Percentiles rank a stretch among this genome's conserved stretches.
Conservation (phyloP, 2,888 invertebrate genomes). For the Ophion obscuratus region DNA sequence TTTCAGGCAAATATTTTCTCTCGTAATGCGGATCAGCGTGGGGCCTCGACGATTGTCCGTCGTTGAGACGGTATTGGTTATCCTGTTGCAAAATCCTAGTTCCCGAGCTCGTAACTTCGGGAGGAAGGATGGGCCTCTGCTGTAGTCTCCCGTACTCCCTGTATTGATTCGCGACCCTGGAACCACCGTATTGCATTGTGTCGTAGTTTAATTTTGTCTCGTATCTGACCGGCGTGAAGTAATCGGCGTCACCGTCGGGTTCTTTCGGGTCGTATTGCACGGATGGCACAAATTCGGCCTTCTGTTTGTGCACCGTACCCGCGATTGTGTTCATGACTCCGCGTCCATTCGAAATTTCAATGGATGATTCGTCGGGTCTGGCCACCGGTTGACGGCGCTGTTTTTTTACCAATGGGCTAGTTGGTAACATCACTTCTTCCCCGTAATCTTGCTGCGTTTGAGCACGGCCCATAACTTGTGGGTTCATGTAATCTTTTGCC, state of each 20-base stretch:
- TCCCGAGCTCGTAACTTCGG: constrained; percentile 63
- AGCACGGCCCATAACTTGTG: constrained; percentile 75
- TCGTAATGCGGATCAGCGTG: constrained; percentile 65
- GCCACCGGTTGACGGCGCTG: constrained; percentile 44
- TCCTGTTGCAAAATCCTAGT: constrained; percentile 62
- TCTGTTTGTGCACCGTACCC: constrained; percentile 57
- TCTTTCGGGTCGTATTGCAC: constrained; percentile 81
- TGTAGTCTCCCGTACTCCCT: constrained; percentile 44
- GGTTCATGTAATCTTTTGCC: constrained; percentile 87
- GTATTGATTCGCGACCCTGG: constrained; percentile 31
- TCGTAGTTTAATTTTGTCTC: constrained; percentile 72
- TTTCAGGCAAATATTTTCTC: constrained; percentile 70
- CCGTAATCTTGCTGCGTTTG: constrained; percentile 75
- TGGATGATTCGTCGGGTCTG: constrained; percentile 46
- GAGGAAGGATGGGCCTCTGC: constrained; percentile 45
- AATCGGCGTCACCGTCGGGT: constrained; percentile 74
- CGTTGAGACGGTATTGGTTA: constrained; percentile 70
- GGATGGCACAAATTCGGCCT: constrained; percentile 80
- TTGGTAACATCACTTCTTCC: constrained; percentile 21
- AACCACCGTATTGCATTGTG: constrained; percentile 61
- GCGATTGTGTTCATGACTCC: constrained; percentile 10
- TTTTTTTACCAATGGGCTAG: constrained; percentile 57
- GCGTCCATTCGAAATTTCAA: constrained; percentile 53
- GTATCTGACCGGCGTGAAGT: constrained; percentile 79
- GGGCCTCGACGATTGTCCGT: constrained; percentile 73